Conservation (phyloP, 2,113 vertebrate genomes). For the Oreamnos americanus region DNA sequence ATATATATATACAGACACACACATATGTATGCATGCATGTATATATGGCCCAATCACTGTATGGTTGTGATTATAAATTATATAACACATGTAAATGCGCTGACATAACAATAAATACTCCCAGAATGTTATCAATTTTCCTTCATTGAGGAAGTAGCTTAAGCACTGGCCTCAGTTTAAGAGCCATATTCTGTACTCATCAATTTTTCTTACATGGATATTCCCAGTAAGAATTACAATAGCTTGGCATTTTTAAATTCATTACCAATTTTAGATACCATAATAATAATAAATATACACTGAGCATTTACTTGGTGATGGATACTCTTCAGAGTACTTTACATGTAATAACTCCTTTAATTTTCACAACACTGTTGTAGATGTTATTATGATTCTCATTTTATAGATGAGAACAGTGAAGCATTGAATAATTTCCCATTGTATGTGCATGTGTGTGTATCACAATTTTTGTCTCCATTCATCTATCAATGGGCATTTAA, state of each 20-base stretch:
- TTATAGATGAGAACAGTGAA: not conserved
- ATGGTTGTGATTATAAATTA: not conserved
- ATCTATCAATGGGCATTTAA: not conserved
- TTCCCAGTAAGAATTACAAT: not conserved
- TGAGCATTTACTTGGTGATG: not conserved
- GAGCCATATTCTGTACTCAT: not conserved
- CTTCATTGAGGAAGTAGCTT: not conserved
- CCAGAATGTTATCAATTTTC: not conserved
- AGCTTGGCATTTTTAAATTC: not conserved
- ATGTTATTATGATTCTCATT: not conserved
- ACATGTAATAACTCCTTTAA: not conserved
- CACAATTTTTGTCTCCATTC: not conserved
- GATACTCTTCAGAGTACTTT: not conserved
- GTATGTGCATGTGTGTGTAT: not conserved
- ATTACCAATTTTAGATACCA: not conserved
- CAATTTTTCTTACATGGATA: not conserved
- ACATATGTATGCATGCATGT: rapidly evolving
- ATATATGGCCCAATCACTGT: not conserved
- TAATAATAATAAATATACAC: not conserved
- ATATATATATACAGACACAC: not conserved
- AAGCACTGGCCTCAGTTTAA: not conserved
- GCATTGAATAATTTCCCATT: not conserved
- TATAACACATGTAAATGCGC: not conserved
- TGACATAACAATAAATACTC: not conserved
- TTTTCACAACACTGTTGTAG: not conserved